These are phyloP conservation scores for Oeneis ivallda DNA, from an alignment of 2,888 invertebrate genomes.

Conservation along the genomic window DNA sequence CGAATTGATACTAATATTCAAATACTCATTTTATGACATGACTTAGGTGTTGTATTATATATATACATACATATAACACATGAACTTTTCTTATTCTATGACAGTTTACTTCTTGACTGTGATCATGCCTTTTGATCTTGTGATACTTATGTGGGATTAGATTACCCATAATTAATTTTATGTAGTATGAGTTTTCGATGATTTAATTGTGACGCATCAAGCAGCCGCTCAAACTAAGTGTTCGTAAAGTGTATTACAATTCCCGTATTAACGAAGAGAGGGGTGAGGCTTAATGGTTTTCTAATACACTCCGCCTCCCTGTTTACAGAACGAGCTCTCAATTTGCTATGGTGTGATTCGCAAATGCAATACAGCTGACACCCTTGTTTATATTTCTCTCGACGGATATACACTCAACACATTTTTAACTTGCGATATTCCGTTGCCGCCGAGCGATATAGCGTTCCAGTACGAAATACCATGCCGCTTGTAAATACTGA, in stretches of 20 bases:
- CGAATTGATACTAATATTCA: no score
- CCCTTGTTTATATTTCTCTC: slow-evolving; percentile 64
- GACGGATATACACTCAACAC: slow-evolving; percentile 10
- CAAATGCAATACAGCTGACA: slow-evolving; percentile 53
- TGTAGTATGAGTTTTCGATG: no score
- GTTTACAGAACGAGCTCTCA: slow-evolving; percentile 61
- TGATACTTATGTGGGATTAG: no score
- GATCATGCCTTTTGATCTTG: no score
- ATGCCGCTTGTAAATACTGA: not conserved
- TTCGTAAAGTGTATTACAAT: slow-evolving; percentile 26
- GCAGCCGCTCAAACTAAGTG: slow-evolving; percentile 15
- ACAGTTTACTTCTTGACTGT: no score
- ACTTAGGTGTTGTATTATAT: no score
- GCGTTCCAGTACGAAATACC: not conserved
- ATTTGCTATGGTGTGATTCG: slow-evolving; percentile 75
- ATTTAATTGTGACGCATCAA: not conserved
- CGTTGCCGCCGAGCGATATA: not conserved
- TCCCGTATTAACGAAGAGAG: slow-evolving; percentile 39
- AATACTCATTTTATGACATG: no score
- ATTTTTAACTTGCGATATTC: not conserved
- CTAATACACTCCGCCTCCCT: slow-evolving; percentile 66
- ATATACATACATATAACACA: no score
- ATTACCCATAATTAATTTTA: no score
- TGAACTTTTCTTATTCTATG: no score
- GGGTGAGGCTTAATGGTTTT: slow-evolving; percentile 64